Conservation (phyloP, 2,888 invertebrate genomes). For the Plagiodera versicolora region DNA sequence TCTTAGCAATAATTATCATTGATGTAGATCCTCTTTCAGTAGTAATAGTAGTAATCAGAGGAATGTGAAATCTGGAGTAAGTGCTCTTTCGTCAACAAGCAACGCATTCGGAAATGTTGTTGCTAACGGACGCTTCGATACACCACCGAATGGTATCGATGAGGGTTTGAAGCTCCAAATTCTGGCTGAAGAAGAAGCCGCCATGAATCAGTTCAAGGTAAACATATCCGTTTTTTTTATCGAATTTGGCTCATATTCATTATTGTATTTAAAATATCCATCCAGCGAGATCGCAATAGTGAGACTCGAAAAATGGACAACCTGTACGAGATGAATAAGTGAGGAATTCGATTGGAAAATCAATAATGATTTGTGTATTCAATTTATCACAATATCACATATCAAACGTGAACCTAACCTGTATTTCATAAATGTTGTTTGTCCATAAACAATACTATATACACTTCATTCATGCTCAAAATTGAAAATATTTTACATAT, state of each 20-base stretch:
- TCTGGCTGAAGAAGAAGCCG: slow-evolving; percentile 94
- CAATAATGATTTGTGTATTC: too few relatives aligned
- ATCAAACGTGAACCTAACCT: too few relatives aligned
- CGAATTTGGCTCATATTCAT: background rate
- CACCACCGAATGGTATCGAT: slow-evolving; percentile 72
- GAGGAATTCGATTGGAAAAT: too few relatives aligned
- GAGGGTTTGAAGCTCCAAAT: slow-evolving; percentile 84
- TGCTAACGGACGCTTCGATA: slow-evolving; percentile 52
- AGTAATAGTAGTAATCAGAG: slow-evolving; percentile 74
- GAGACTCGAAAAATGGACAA: too few relatives aligned
- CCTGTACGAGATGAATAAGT: too few relatives aligned
- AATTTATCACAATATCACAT: too few relatives aligned
- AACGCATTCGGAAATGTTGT: slow-evolving; percentile 85
- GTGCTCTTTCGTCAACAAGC: slow-evolving; percentile 84
- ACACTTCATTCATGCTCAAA: too few relatives aligned
- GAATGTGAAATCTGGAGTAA: slow-evolving; percentile 87
- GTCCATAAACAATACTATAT: too few relatives aligned
- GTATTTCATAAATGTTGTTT: too few relatives aligned
- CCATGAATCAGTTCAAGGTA: slow-evolving; percentile 94
- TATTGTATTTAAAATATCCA: too few relatives aligned
- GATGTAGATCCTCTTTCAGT: slow-evolving; percentile 18
- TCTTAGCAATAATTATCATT: slow-evolving; percentile 7
- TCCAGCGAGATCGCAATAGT: too few relatives aligned
- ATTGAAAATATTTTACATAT: too few relatives aligned
- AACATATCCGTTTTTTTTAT: background rate